These are phyloP conservation scores for Polyergus mexicanus DNA, from an alignment of 1,140 invertebrate genomes.

Conservation along the genomic window DNA sequence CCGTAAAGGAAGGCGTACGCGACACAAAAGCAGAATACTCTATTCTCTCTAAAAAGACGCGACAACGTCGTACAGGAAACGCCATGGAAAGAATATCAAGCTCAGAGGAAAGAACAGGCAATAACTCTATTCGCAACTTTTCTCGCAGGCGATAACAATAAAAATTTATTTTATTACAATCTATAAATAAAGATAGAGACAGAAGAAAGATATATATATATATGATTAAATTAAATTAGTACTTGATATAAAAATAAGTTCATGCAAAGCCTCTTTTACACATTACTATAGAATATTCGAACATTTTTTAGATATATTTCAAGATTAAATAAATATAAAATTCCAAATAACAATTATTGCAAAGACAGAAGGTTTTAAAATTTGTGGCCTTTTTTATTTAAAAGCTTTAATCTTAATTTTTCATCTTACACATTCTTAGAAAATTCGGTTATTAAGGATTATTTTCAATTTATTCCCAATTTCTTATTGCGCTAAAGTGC, in stretches of 20 bases:
- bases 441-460: not conserved
- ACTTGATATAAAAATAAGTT: not conserved
- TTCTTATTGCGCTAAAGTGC: slow-evolving; percentile 6
- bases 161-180: slow-evolving; percentile 5
- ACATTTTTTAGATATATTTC: not conserved
- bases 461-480: not conserved
- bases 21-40: slow-evolving; percentile 54
- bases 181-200: not conserved
- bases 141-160: not conserved
- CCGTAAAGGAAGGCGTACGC: slow-evolving; percentile 55
- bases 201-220: not conserved
- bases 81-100: not conserved
- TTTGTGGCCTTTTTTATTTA: no score
- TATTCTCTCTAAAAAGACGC: slow-evolving; percentile 42
- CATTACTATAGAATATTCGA: not conserved
- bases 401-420: slow-evolving; percentile 10
- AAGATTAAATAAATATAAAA: not conserved
- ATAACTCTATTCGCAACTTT: slow-evolving; percentile 9
- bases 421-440: not conserved
- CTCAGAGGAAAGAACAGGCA: not conserved
- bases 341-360: not conserved
- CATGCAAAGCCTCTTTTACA: not conserved
- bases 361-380: not conserved
- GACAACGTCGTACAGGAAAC: slow-evolving; percentile 6
- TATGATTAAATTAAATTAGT: not conserved